Evolutionary conservation across 2,888 invertebrate species (phyloP).

Genomic region (Parnassius glacialis): DNA sequence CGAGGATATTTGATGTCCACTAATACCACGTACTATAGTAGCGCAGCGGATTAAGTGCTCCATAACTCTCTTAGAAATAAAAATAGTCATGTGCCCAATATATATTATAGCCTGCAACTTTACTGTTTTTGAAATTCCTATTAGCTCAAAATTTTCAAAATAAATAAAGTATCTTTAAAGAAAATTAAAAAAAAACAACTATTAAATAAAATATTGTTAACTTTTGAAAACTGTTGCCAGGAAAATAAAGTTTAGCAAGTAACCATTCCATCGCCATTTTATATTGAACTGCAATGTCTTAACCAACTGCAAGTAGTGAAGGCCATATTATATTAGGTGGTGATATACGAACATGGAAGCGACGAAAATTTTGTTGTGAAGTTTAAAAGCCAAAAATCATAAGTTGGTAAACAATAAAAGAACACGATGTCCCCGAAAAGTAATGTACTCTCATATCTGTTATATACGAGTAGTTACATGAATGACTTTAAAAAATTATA

Average conservation of each 20-base stretch:
- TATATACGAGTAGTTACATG: neutral
- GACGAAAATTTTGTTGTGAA: slow-evolving; percentile 21
- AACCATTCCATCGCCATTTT: slow-evolving; percentile 15
- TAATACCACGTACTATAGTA: no score
- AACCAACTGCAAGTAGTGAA: neutral
- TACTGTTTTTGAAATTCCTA: neutral
- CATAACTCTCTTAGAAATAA: no score
- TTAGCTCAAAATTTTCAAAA: slow-evolving; percentile 15
- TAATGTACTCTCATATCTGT: slow-evolving; percentile 5
- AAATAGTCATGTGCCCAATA: no score
- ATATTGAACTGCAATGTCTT: slow-evolving; percentile 8
- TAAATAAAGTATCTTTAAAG: slow-evolving; percentile 18
- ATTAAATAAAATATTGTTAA: slow-evolving; percentile 25
- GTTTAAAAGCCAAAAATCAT: slow-evolving; percentile 26
- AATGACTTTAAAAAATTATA: no score
- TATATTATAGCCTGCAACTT: no score
- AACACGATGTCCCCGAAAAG: slow-evolving; percentile 10
- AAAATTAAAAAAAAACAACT: slow-evolving; percentile 19
- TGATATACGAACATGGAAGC: slow-evolving; percentile 17
- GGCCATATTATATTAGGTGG: slow-evolving; percentile 17
- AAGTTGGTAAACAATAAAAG: slow-evolving; percentile 20
- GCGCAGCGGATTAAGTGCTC: no score
- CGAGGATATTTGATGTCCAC: no score
- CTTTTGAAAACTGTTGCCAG: slow-evolving; percentile 24
- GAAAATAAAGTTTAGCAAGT: slow-evolving; percentile 20